Percentiles rank a stretch among this genome's conserved stretches.
Evolutionary conservation across 1,140 invertebrate genomes (phyloP).

Genomic region (Papilio helenus): DNA sequence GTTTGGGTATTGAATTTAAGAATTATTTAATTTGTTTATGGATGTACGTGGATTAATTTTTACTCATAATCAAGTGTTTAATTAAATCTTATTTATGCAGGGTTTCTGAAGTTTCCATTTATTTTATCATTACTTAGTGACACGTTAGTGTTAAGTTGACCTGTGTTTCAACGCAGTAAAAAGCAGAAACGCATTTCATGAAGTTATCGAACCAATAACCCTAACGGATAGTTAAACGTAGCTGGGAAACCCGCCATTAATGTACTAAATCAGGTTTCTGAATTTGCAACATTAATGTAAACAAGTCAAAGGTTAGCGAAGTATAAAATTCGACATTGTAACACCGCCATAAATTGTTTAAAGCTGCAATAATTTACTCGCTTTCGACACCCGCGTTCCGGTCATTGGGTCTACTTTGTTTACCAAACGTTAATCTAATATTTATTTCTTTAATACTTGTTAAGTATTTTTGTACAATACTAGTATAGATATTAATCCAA

Average conservation of each 20-base stretch:
- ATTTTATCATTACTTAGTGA: no score
- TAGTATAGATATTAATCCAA: neutral
- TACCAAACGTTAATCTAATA: neutral
- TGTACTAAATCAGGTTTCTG: neutral
- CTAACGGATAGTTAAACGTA: no score
- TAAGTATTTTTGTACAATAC: neutral
- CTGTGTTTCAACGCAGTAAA: no score
- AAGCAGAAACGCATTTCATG: no score
- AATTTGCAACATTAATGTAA: neutral
- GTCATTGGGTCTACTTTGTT: constrained; percentile 19
- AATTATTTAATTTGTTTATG: no score
- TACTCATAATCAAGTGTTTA: neutral
- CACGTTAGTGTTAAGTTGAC: no score
- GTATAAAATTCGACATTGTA: constrained; percentile 27
- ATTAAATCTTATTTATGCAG: neutral
- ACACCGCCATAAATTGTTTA: constrained; percentile 12
- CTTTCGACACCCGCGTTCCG: constrained; percentile 4
- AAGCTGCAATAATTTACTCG: constrained; percentile 21
- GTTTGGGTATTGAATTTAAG: neutral
- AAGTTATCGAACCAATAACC: no score
- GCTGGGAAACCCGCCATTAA: no score
- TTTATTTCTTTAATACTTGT: neutral
- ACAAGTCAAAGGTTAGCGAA: constrained; percentile 21
- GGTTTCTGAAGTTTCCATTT: no score
- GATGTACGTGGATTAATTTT: neutral